Conservation (phyloP, 2,797 vertebrate genomes). For the Acanthis flammea region DNA sequence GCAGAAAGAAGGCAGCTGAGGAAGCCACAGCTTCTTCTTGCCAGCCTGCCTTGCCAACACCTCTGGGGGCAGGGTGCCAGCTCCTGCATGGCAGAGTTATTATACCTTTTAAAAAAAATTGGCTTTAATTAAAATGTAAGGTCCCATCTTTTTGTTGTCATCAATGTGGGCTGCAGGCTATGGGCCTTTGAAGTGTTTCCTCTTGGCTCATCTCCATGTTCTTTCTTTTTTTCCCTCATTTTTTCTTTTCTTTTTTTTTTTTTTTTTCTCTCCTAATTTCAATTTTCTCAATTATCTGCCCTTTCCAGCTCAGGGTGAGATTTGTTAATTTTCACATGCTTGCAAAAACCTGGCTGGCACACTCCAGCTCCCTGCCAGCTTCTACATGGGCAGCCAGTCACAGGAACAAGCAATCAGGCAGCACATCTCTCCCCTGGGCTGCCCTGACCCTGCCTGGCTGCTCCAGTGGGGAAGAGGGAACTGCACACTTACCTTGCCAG, state of each 20-base stretch:
- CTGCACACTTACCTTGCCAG: neutral
- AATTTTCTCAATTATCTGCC: neutral
- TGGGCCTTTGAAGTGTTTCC: conserved; percentile 33
- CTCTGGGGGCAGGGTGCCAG: neutral
- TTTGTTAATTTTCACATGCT: conserved; percentile 24
- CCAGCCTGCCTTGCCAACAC: neutral
- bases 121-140: conserved; percentile 27
- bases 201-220: neutral
- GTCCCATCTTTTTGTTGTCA: neutral
- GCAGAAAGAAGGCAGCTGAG: neutral
- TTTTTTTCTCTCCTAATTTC: neutral
- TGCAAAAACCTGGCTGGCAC: conserved; percentile 11
- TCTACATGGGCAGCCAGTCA: neutral
- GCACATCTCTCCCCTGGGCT: neutral
- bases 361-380: neutral
- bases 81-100: neutral
- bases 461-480: neutral
- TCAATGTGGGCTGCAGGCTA: conserved; percentile 1
- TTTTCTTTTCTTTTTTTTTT: neutral
- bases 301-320: conserved; percentile 15
- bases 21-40: neutral
- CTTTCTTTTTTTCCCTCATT: neutral
- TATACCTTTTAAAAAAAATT: neutral
- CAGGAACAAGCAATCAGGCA: neutral
- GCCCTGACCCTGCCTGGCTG: neutral